Conservation (phyloP, 2,888 invertebrate species). For the Trichopria drosophilae region DNA sequence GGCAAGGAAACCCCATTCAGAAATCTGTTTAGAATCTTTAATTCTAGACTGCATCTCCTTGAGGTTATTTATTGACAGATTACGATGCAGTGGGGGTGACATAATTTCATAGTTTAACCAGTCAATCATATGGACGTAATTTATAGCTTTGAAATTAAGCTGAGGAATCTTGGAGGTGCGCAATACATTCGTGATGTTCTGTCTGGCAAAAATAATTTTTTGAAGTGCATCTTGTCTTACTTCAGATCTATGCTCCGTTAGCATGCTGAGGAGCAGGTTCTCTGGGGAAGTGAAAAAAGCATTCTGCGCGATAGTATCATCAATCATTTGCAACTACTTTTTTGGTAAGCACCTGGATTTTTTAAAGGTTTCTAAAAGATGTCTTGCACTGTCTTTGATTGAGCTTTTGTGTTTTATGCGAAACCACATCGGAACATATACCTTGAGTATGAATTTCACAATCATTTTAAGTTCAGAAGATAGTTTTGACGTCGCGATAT, state of each 20-base stretch:
- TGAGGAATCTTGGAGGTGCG: background rate
- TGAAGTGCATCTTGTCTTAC: no score
- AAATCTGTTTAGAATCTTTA: background rate
- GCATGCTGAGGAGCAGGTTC: background rate
- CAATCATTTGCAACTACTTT: background rate
- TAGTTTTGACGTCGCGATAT: background rate
- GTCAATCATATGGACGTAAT: background rate
- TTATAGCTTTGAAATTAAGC: background rate
- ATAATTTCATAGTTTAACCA: no score
- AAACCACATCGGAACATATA: conserved; percentile 1
- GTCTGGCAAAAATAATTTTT: no score
- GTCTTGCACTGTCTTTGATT: no score
- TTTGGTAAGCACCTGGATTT: background rate
- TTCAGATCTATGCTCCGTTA: background rate
- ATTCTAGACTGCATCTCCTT: no score
- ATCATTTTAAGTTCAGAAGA: background rate
- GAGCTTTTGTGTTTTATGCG: background rate
- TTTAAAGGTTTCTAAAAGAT: background rate
- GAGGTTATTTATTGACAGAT: no score
- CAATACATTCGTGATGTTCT: background rate
- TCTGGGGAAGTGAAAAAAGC: background rate
- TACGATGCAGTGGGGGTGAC: no score
- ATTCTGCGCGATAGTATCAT: background rate
- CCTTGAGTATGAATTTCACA: background rate
- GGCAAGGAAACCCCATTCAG: conserved; percentile 1